Evolutionary conservation across 2,888 invertebrate genomes (phyloP), one percentile per base, ranked within the genome.

Genomic region (Plagodis dolabraria): DNA sequence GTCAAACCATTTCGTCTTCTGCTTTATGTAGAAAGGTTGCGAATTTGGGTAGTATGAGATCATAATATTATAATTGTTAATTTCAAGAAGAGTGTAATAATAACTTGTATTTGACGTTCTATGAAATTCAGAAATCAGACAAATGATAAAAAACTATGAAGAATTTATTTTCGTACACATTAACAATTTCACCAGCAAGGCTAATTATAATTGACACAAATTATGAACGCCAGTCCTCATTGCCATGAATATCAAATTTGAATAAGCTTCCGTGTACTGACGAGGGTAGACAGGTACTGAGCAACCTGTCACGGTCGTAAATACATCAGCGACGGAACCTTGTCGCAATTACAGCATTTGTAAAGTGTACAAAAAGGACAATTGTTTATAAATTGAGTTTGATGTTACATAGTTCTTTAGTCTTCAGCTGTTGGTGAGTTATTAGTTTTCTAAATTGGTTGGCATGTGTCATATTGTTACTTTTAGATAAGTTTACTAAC

Each of bases 191-290:
- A 33, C 40, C 10, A 8, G 42, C 36, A 57, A 9, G 9, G 38
- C 51, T 58, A 64, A 57, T 57, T 62, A 47, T 57, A 60, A 65
- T 51, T 50, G 56, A 59, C 65, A 54, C 33, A 57, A 58, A 65
- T 64, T 64, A 60, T 62, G 53, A 46, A 57, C 53, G 62, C 57
- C 68, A 57, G 47, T 63, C 54, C 35, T 59, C 43, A 65, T 68
- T 64, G 56, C 47, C 33, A 38, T 49, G 45, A 51, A 49, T 54
- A 50, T 56, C 55, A 52, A 52, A 60, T 61, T 52, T 47, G 54
- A 53, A 53, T 53, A 49, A 56, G 44, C 56, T 53, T 33, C 50
- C 50, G 46, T 12, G 11, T 56, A 45, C 43, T 54, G 60, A 61
- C 42, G 53, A 57, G 60, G 60, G 60, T 57, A 52, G 60, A 53